Base-by-base conservation (phyloP, 1,140 invertebrate genomes). In the Tetranychus cinnabarinus region DNA sequence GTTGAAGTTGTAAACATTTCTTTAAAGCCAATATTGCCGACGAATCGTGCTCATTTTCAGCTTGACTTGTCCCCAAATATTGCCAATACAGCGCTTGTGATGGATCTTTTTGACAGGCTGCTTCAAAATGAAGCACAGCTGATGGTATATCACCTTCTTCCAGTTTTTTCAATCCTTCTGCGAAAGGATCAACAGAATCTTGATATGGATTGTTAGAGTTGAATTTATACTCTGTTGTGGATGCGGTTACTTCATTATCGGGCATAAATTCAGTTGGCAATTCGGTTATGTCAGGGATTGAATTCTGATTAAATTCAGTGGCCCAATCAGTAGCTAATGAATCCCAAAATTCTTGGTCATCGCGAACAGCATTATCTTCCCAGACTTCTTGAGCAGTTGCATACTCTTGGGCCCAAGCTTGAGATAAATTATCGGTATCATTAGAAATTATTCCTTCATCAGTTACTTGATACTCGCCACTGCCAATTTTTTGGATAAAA, bases 41-140 rank as follows among this genome's bases (percentile, higher is more conserved):
- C 33, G 69, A 67, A 67, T 80, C 84, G 67, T 85, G 81, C 74
- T 86, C 84, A 72, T 89, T 90, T 75, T 97, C 88, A 45, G 92
- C 89, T 73, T 97, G 91, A 23, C 88, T 86, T 47, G 83, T 85
- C 2, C 78, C 78, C 23, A 80, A 66, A 65, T 75, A 75, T 63
- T 75, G 76, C 77, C 77, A 79, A 1, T 75, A 74, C 72, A 90
- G 81, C 0, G 79, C 71, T 71, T 88, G 84, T 45, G 83, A 76
- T 3, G 84, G 80, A 62, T 88, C 76, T 71, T 91, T 82, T 70
- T 90, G 83, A 7, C 83, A 87, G 48, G 91, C 91, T 60, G 88
- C 87, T 77, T 99, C 95, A 75, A 97, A 97, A 68, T 91, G 85
- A 3, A 98, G 74, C 1, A 97, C 91, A 35, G 95, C 93, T 66